phyloP scores from a whole-genome alignment of 2,113 vertebrate genomes.

The Malurus elegans region DNA sequence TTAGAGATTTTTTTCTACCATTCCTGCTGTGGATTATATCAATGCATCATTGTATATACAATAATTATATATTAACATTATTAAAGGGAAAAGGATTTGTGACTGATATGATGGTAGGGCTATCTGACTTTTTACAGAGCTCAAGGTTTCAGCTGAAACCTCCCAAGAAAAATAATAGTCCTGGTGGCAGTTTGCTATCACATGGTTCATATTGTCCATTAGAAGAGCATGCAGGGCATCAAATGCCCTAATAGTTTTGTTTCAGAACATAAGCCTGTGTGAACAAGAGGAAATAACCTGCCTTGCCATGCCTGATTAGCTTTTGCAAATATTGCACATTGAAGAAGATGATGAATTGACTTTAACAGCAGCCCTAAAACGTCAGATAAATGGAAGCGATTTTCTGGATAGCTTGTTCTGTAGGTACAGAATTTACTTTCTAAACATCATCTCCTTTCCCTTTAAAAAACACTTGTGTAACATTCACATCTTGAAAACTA shows the following conservation, averaged over 20 bases:
- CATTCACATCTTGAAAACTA: not conserved
- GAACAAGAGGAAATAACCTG: not conserved
- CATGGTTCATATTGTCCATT: not conserved
- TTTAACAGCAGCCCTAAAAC: not conserved
- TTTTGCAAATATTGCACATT: slow-evolving; percentile 6
- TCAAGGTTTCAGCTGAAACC: not conserved
- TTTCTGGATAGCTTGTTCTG: not conserved
- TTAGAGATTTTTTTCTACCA: not conserved
- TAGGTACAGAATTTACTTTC: not conserved
- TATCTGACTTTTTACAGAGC: not conserved
- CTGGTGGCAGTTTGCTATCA: not conserved
- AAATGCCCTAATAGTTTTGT: not conserved
- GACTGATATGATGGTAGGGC: not conserved
- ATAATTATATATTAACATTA: not conserved
- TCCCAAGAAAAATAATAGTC: not conserved
- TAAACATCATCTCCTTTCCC: not conserved
- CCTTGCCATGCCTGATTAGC: not conserved
- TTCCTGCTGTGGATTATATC: not conserved
- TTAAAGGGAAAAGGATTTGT: not conserved
- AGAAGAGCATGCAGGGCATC: not conserved
- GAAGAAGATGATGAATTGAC: not conserved
- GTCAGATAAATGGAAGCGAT: not conserved
- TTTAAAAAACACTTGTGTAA: not conserved
- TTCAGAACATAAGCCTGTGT: not conserved
- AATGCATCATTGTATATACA: not conserved